Evolutionary conservation across 2,797 vertebrate genomes (phyloP), one percentile per base, ranked within the genome.

Genomic region (Serranus cabrilla): DNA sequence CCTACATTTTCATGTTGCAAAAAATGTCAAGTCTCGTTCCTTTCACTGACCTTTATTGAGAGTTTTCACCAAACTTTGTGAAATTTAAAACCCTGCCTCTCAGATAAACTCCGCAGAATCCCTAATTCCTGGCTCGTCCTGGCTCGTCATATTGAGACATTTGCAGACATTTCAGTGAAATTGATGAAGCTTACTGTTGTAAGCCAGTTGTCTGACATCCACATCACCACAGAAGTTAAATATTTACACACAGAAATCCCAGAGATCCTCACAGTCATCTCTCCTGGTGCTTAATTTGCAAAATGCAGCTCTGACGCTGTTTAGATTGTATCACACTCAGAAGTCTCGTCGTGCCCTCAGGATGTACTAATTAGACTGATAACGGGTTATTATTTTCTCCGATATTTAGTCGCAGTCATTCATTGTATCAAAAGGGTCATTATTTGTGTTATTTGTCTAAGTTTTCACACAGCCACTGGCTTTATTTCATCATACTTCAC

Each of bases 201-300:
- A 71, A 85, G 73, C 81, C 81, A 77, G 72, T 79, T 86, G 74
- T 87, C 84, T 86, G 83, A 89, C 80, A 81, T 82, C 68, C 67
- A 67, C 67, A 85, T 84, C 78, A 62, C 68, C 71, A 61, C 78
- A 80, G 63, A 85, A 79, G 71, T 77, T 67, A 82, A 90, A 91
- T 91, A 90, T 91, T 90, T 86, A 74, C 79, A 61, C 71, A 84
- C 20, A 79, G 71, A 91, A 90, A 86, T 87, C 87, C 90, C 84
- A 76, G 49, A 82, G 82, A 88, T 91, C 79, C 76, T 43, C 67
- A 9, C 51, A 68, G 81, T 67, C 76, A 23, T 86, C 74, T 84
- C 84, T 90, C 87, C 61, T 66, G 85, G 78, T 83, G 84, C 80
- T 83, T 90, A 73, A 91, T 90, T 89, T 87, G 76, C 81, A 70